Conservation (phyloP, 2,797 vertebrate genomes). For the Scyliorhinus canicula region DNA sequence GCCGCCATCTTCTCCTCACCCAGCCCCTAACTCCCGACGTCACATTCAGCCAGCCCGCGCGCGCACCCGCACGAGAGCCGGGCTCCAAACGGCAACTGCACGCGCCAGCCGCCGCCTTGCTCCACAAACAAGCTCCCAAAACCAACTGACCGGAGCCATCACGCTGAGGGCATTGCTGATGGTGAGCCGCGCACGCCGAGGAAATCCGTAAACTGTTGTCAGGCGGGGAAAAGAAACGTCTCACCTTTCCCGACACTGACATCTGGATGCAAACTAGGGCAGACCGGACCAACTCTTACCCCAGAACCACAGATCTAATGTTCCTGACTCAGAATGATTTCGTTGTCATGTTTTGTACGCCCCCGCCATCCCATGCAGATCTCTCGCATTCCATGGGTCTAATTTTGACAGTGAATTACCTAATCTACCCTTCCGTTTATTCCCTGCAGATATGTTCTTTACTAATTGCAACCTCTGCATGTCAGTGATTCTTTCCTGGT, state of each 20-base stretch:
- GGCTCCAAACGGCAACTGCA: background rate
- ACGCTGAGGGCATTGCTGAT: background rate
- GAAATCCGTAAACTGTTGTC: background rate
- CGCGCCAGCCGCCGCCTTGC: conserved; percentile 60
- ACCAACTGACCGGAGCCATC: background rate
- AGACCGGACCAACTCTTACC: background rate
- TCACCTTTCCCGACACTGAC: background rate
- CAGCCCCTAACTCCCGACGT: conserved; percentile 2
- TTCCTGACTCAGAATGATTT: background rate
- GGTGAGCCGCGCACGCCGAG: background rate
- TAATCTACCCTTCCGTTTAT: background rate
- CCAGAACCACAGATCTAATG: too few species aligned
- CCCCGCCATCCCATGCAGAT: background rate
- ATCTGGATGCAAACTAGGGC: background rate
- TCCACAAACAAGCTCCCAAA: background rate
- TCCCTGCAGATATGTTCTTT: background rate
- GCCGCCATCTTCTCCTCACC: conserved; percentile 30
- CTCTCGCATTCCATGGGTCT: background rate
- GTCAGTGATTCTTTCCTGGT: background rate
- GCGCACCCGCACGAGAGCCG: background rate
- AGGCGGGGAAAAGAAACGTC: background rate
- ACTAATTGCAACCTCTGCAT: background rate
- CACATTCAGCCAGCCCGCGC: background rate
- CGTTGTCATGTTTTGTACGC: background rate
- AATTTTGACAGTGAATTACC: background rate